Evolutionary conservation across 2,888 invertebrate genomes (phyloP).

Genomic region (Caenorhabditis afra): DNA sequence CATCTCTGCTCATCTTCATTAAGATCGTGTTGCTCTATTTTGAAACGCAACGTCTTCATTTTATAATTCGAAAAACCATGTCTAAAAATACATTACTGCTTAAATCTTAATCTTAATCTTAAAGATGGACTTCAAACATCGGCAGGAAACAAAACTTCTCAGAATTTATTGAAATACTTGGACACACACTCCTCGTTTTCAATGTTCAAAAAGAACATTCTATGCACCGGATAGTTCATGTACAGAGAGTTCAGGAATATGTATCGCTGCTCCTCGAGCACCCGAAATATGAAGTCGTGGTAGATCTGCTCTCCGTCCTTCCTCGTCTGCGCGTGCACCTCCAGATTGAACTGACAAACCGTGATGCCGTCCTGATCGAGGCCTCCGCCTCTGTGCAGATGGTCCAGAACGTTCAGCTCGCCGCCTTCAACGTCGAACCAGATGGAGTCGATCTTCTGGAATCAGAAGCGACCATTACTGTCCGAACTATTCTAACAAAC

Average conservation of each 20-base stretch:
- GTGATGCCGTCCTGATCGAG: conserved; percentile 7
- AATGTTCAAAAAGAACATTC: conserved; percentile 35
- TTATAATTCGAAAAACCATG: too few relatives aligned
- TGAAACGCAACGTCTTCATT: too few relatives aligned
- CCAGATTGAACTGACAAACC: conserved; percentile 58
- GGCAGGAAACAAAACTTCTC: too few relatives aligned
- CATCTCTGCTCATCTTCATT: too few relatives aligned
- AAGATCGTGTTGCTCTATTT: too few relatives aligned
- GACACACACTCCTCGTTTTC: conserved; percentile 17
- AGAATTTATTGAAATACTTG: conserved; percentile 27
- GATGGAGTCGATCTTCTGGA: conserved; percentile 47
- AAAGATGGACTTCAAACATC: too few relatives aligned
- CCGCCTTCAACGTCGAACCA: conserved; percentile 57
- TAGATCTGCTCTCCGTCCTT: conserved; percentile 15
- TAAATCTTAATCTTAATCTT: too few relatives aligned
- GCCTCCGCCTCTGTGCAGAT: conserved; percentile 27
- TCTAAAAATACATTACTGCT: too few relatives aligned
- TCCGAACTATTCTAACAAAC: too few relatives aligned
- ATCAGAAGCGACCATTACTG: too few relatives aligned
- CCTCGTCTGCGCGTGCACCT: conserved; percentile 19
- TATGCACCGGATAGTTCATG: conserved; percentile 19
- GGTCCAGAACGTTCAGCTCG: conserved; percentile 48
- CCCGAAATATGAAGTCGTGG: conserved; percentile 19
- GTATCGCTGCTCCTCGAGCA: conserved; percentile 16
- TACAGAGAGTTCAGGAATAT: conserved; percentile 10